A percentile compares a stretch with the other conserved stretches of the same genome.
These are phyloP conservation scores for Epistrophella euchroma DNA, from an alignment of 2,888 invertebrate species.

Conservation along the genomic window DNA sequence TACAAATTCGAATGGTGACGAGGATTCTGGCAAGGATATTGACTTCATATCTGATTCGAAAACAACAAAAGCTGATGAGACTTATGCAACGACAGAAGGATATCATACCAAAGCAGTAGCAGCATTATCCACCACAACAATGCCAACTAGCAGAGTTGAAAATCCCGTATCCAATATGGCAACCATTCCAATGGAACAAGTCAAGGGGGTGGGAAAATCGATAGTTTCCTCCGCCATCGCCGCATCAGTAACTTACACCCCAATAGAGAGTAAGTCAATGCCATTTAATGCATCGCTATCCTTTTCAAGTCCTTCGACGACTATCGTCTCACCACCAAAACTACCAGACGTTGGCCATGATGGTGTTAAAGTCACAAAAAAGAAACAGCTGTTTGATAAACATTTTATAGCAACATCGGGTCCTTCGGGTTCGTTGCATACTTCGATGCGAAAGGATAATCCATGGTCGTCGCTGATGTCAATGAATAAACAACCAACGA, in stretches of 20 bases:
- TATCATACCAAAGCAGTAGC: conserved; percentile 50
- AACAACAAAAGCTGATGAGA: conserved; percentile 64
- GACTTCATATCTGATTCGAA: conserved; percentile 68
- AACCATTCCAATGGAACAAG: conserved; percentile 37
- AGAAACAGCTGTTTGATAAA: conserved; percentile 82
- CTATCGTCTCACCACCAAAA: conserved; percentile 35
- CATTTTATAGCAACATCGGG: conserved; percentile 77
- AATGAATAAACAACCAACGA: conserved; percentile 59
- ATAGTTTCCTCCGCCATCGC: conserved; percentile 16
- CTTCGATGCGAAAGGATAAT: conserved; percentile 54
- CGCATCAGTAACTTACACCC: conserved; percentile 24
- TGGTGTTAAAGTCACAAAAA: conserved; percentile 82
- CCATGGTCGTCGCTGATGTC: conserved; percentile 51
- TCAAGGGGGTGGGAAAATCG: conserved; percentile 48
- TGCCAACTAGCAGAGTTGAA: conserved; percentile 64
- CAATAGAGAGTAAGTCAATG: conserved; percentile 62
- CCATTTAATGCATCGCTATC: conserved; percentile 56
- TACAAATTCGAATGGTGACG: conserved; percentile 45
- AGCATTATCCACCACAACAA: conserved; percentile 59
- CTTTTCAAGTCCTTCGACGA: conserved; percentile 29
- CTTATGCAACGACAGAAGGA: conserved; percentile 68
- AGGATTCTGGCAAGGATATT: conserved; percentile 66
- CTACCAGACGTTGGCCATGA: conserved; percentile 80
- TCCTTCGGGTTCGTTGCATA: conserved; percentile 59
- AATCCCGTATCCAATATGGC: conserved; percentile 65